phyloP scores from a whole-genome alignment of 2,113 vertebrate species.

The Alethe diademata region DNA sequence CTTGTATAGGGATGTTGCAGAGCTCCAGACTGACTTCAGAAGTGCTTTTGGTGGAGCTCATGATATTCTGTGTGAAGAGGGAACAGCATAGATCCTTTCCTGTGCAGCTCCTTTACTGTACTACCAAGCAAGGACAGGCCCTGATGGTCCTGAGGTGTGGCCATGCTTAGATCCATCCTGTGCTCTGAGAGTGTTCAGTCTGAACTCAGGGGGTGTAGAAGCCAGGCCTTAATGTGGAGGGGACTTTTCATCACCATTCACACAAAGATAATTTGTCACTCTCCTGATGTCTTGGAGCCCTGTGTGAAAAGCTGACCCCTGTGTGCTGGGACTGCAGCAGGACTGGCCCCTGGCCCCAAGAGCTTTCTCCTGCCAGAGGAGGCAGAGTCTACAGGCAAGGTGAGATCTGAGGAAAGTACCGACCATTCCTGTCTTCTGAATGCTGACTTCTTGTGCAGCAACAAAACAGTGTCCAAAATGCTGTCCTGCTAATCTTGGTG shows the following conservation, averaged over 20 bases:
- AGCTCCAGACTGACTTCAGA: not conserved
- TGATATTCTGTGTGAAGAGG: not conserved
- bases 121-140: not conserved
- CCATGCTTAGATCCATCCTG: not conserved
- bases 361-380: not conserved
- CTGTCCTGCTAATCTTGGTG: not conserved
- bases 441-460: not conserved
- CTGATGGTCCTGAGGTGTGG: not conserved
- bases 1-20: not conserved
- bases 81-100: not conserved
- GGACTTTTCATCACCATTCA: not conserved
- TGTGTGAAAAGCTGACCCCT: not conserved
- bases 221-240: not conserved
- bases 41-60: not conserved
- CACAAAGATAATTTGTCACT: rapidly evolving
- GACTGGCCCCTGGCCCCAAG: not conserved
- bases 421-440: not conserved
- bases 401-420: not conserved
- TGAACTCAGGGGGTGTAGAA: rapidly evolving
- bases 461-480: not conserved
- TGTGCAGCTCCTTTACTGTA: not conserved
- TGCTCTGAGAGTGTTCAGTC: not conserved
- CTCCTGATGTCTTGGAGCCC: not conserved
- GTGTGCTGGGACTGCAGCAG: not conserved
- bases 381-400: rapidly evolving